Conservation (phyloP, 2,888 invertebrate species). For the Terebella lapidaria region DNA sequence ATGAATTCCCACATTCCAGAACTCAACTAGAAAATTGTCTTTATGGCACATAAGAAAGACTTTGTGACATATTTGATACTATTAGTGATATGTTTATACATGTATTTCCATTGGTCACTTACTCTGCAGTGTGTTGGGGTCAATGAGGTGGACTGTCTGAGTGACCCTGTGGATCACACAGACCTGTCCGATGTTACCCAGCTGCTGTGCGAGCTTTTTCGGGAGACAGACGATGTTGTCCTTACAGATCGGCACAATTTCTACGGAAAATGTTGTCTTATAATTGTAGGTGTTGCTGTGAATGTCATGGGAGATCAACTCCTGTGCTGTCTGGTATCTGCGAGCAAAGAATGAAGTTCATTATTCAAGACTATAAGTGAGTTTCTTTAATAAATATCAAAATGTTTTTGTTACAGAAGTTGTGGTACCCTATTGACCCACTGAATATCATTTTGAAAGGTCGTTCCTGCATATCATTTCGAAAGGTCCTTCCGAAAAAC, state of each 20-base stretch:
- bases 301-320: conserved; percentile 92
- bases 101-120: conserved; percentile 15
- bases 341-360: neutral
- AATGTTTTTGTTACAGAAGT: neutral
- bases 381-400: neutral
- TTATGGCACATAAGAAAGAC: neutral
- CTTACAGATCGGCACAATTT: conserved; percentile 93
- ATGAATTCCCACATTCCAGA: too few species aligned
- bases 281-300: conserved; percentile 95
- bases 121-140: conserved; percentile 63
- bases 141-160: conserved; percentile 85
- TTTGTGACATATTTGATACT: neutral
- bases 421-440: conserved; percentile 1
- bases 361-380: neutral
- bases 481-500: too few species aligned
- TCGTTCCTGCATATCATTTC: too few species aligned
- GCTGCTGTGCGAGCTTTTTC: conserved; percentile 75
- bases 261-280: conserved; percentile 85
- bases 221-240: conserved; percentile 76
- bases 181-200: conserved; percentile 82
- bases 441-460: too few species aligned
- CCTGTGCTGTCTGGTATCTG: conserved; percentile 73
- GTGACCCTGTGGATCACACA: conserved; percentile 86
- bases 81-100: neutral
- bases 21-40: neutral